Conservation (phyloP, 2,113 vertebrate genomes). For the Psilopogon haemacephalus region DNA sequence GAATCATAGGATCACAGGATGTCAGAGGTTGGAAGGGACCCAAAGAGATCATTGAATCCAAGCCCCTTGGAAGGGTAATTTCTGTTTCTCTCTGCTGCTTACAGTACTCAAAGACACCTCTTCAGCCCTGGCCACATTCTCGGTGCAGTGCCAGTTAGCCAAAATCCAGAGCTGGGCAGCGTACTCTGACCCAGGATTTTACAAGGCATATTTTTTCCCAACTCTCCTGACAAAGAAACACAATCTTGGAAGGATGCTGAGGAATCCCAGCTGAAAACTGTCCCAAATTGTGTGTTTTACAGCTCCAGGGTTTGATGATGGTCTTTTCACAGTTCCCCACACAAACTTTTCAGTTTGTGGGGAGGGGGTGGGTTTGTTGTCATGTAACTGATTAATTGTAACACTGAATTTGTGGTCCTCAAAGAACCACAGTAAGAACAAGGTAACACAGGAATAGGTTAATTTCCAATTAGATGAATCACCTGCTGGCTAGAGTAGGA, state of each 20-base stretch:
- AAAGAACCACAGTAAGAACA: no score
- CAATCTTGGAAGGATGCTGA: rapidly evolving
- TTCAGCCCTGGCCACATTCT: background rate
- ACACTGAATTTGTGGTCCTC: no score
- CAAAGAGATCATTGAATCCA: no score
- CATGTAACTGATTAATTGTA: no score
- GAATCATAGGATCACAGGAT: no score
- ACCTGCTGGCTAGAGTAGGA: no score
- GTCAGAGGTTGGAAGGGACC: no score
- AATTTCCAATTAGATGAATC: no score
- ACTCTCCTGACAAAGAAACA: background rate
- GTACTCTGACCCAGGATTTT: no score
- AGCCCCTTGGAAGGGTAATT: background rate
- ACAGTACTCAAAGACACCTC: no score
- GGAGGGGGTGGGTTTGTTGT: background rate
- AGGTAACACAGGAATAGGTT: no score
- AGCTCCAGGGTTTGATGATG: rapidly evolving
- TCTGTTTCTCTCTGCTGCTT: background rate
- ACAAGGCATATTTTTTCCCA: background rate
- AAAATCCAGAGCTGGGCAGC: background rate
- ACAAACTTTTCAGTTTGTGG: background rate
- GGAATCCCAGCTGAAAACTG: background rate
- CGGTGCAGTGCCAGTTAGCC: rapidly evolving
- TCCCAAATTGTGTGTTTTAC: rapidly evolving
- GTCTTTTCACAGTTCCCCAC: rapidly evolving